phyloP scores from a whole-genome alignment of 2,888 invertebrate genomes.

The Sarcophaga variegata region DNA sequence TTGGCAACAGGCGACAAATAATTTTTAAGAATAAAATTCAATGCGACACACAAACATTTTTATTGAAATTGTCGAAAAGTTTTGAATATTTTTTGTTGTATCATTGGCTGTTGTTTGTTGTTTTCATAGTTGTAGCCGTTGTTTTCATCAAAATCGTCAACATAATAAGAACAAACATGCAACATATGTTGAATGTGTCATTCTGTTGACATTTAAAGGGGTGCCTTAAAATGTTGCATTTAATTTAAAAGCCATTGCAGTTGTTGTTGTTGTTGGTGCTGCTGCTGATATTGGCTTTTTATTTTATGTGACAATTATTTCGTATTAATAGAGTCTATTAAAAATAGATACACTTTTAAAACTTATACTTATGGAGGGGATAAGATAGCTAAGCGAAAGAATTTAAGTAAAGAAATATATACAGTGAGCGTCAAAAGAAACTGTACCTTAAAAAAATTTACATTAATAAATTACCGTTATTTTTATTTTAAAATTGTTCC shows the following conservation, averaged over 20 bases:
- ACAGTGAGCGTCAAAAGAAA: too few relatives aligned
- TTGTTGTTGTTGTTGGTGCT: neutral
- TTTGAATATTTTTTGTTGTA: conserved; percentile 28
- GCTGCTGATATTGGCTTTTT: neutral
- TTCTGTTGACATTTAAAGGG: conserved; percentile 40
- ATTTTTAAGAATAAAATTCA: conserved; percentile 15
- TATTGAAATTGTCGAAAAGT: conserved; percentile 44
- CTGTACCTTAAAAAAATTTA: too few relatives aligned
- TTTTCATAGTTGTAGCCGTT: neutral
- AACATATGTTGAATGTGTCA: conserved; percentile 58
- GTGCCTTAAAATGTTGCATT: conserved; percentile 12
- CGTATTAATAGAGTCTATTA: conserved; percentile 12
- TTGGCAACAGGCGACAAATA: conserved; percentile 17
- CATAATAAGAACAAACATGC: conserved; percentile 44
- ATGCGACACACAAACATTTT: conserved; percentile 15
- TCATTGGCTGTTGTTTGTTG: conserved; percentile 4
- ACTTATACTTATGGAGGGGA: too few relatives aligned
- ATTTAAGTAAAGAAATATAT: too few relatives aligned
- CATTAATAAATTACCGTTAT: too few relatives aligned
- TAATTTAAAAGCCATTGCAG: neutral
- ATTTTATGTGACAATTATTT: conserved; percentile 20
- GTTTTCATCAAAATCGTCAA: conserved; percentile 57
- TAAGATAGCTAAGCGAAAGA: too few relatives aligned
- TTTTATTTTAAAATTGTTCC: too few relatives aligned
- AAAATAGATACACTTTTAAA: too few relatives aligned